Evolutionary conservation across 2,797 vertebrate species (phyloP), one percentile per base, ranked within the genome.

Genomic region (Arnoldichthys spilopterus): DNA sequence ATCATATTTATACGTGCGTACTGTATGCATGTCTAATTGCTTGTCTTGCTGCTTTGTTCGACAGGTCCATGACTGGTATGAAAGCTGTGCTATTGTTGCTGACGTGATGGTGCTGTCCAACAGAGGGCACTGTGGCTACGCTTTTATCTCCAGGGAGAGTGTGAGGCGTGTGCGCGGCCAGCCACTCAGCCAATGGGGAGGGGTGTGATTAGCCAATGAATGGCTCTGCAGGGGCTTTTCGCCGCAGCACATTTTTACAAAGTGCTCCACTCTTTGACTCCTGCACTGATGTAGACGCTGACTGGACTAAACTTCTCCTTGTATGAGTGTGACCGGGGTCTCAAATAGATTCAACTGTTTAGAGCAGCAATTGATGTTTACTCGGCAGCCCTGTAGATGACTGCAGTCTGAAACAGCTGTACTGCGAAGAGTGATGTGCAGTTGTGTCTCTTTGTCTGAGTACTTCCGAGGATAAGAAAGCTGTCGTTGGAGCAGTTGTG

Each of bases 81-180:
- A 37, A 70, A 45, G 34, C 59, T 9, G 20, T 34, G 24, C 37
- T 73, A 8, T 79, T 37, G 2, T 32, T 61, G 20, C 2, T 43
- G 68, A 77, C 4, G 45, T 63, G 32, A 58, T 30, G 40, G 30
- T 30, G 75, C 76, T 82, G 13, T 83, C 92, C 93, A 93, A 93
- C 88, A 93, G 93, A 93, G 92, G 92, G 87, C 93, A 92, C 87
- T 93, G 91, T 94, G 90, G 90, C 91, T 90, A 88, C 59, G 78
- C 66, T 87, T 86, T 87, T 88, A 85, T 91, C 89, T 92, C 90
- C 83, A 13, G 90, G 86, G 91, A 90, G 85, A 71, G 77, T 4
- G n/a, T 0, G 30, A 74, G 76, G 77, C 45, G 32, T 79, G 40
- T 68, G 71, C 77, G 53, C 53, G 81, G 63, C 67, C 69, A 81